phyloP scores from a whole-genome alignment of 30 jellyfish, hydroid and myxozoan species.

The Aurelia sp. region DNA sequence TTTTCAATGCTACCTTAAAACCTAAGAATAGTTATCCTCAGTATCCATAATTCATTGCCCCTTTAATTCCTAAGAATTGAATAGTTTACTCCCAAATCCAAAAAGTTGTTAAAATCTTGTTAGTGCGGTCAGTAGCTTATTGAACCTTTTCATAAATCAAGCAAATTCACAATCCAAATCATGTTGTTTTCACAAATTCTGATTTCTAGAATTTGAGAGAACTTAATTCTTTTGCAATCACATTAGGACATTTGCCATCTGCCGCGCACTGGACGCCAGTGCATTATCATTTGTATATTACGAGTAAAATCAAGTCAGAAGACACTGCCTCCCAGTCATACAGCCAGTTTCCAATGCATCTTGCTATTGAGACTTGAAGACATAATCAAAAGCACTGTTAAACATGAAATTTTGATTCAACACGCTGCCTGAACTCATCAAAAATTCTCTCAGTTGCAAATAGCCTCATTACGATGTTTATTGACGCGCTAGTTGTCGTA shows the following conservation, averaged over 20 bases:
- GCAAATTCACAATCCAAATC: constrained; percentile 4
- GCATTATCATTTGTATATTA: not conserved
- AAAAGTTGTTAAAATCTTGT: constrained; percentile 4
- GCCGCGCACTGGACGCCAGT: constrained; percentile 4
- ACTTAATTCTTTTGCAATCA: constrained; percentile 2
- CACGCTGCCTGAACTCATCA: constrained; percentile 26
- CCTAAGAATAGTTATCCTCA: no score
- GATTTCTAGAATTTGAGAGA: not conserved
- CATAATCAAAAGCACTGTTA: constrained; percentile 59
- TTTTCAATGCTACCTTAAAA: no score
- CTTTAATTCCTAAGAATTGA: no score
- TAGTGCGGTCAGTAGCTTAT: constrained; percentile 6
- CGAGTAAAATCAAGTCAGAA: not conserved
- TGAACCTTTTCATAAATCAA: not conserved
- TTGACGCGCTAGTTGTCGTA: constrained; percentile 60
- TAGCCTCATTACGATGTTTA: constrained; percentile 22
- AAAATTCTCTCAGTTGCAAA: constrained; percentile 61
- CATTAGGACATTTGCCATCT: constrained; percentile 9
- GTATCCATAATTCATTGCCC: no score
- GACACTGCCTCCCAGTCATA: constrained; percentile 4
- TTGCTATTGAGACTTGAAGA: not conserved
- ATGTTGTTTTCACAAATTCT: not conserved
- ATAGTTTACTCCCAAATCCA: not conserved
- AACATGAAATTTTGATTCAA: constrained; percentile 42
- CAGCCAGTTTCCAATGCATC: constrained; percentile 16